Percentiles rank a stretch among this genome's conserved stretches.
phyloP scores from a whole-genome alignment of 2,888 invertebrate species.

The Caenorhabditis imperialis region DNA sequence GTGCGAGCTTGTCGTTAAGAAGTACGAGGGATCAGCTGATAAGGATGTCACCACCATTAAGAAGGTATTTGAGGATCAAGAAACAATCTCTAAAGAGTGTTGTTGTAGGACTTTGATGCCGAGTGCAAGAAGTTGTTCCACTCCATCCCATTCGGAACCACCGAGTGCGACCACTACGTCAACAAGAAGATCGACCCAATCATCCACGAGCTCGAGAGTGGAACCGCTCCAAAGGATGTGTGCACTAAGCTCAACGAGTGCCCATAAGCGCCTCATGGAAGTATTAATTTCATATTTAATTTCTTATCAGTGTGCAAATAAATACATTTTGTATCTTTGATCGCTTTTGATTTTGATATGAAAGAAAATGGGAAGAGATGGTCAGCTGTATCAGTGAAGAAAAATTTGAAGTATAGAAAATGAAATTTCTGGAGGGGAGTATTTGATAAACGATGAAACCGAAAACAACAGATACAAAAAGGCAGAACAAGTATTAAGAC shows the following conservation, averaged over 20 bases:
- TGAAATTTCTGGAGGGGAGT: too few relatives aligned
- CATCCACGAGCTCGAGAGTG: conserved; percentile 62
- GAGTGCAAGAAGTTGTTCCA: conserved; percentile 63
- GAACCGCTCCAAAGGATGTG: conserved; percentile 63
- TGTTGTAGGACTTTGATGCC: conserved; percentile 53
- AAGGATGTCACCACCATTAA: conserved; percentile 55
- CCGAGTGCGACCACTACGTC: conserved; percentile 57
- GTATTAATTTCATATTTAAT: not conserved
- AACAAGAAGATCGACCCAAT: conserved; percentile 60
- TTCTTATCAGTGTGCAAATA: not conserved
- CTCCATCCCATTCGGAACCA: conserved; percentile 57
- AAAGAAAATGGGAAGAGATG: too few relatives aligned
- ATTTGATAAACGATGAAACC: too few relatives aligned
- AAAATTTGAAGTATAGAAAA: too few relatives aligned
- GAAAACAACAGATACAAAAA: too few relatives aligned
- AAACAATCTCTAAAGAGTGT: not conserved
- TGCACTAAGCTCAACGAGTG: conserved; percentile 57
- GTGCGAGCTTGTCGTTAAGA: conserved; percentile 60
- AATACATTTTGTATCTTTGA: not conserved
- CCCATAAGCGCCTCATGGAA: conserved; percentile 18
- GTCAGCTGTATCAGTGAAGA: too few relatives aligned
- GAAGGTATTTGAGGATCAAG: conserved; percentile 29
- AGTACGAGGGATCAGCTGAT: conserved; percentile 50
- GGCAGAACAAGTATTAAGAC: too few relatives aligned
- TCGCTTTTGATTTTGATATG: too few relatives aligned